Conservation (phyloP, 64 coral and sea anemone genomes). For the Montipora foliosa region DNA sequence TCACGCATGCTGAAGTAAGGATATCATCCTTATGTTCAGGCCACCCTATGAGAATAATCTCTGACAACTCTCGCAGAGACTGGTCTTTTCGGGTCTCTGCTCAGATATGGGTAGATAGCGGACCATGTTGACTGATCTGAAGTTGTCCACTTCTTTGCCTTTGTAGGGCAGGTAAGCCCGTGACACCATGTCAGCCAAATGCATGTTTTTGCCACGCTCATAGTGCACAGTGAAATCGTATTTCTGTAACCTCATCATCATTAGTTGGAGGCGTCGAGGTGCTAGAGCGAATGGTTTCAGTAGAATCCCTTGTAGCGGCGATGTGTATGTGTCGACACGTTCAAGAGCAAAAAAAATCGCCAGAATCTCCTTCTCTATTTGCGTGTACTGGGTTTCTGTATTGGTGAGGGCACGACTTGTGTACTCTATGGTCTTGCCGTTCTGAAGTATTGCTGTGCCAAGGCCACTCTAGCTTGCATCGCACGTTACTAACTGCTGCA, state of each 20-base stretch:
- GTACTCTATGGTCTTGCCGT: too few relatives aligned
- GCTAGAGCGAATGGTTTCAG: constrained; percentile 15
- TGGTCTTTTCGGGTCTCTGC: constrained; percentile 23
- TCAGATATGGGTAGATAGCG: constrained; percentile 17
- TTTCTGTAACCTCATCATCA: constrained; percentile 38
- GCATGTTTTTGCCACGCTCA: constrained; percentile 46
- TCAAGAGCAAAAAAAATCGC: too few relatives aligned
- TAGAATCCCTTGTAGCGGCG: constrained; percentile 11
- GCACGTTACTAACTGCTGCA: constrained; percentile 47
- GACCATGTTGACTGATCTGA: too few relatives aligned
- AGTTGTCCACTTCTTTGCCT: not conserved
- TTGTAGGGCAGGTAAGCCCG: not conserved
- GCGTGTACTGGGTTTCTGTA: too few relatives aligned
- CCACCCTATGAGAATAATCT: not conserved
- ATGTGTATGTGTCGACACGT: not conserved
- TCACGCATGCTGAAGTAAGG: not conserved
- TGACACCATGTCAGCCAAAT: constrained; percentile 5
- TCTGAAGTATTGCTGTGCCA: constrained; percentile 30
- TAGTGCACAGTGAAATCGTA: constrained; percentile 18
- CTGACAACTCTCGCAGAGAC: constrained; percentile 11
- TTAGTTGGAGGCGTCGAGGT: not conserved
- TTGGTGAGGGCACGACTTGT: too few relatives aligned
- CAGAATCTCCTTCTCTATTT: too few relatives aligned
- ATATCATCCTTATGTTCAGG: not conserved
- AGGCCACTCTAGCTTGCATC: constrained; percentile 12